Evolutionary conservation across 2,113 vertebrate genomes (phyloP), one percentile per base, ranked within the genome.

Genomic region (Lucifuga dentata): DNA sequence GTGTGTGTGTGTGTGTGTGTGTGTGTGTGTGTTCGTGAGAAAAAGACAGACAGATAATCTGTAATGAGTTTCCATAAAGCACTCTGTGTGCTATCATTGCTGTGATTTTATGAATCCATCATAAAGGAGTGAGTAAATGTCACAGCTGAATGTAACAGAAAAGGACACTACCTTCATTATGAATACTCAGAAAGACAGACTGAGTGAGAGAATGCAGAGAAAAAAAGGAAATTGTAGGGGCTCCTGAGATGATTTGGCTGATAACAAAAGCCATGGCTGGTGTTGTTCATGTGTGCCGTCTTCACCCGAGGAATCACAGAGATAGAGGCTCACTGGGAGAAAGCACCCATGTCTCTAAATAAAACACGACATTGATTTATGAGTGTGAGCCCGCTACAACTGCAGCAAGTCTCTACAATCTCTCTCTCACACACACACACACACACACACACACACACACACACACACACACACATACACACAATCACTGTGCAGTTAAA

Each of bases 361-460:
- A 88, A 88, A 90, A 89, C 81, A 83, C 70, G 70, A 89, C 87
- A 88, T 86, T 87, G 86, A 91, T 89, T 86, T 90, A 91, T 80
- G 84, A 86, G 60, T n/a, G 69, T 64, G 81, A 84, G 62, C 51
- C 78, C 15, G 5, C 65, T 65, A 78, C 20, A 10, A 80, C 69
- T 70, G 72, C 70, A 78, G 73, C 57, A 66, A 68, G 80, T 76
- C 58, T 51, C 49, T 5, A 24, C 69, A 75, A 62, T 69, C 68
- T 52, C 66, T 7, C 53, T 1, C 59, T 45, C 62, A 57, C 33
- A 73, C 44, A 59, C 44, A 43, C 69, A n/a, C 81, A 58, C 56
- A 48, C 26, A 11, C 12, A 13, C 35, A n/a, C n/a, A n/a, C n/a
- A n/a, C n/a, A n/a, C n/a, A n/a, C n/a, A n/a, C n/a, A n/a, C n/a